Conservation (phyloP, 1,140 invertebrate species). For the Lanistes nyassanus region DNA sequence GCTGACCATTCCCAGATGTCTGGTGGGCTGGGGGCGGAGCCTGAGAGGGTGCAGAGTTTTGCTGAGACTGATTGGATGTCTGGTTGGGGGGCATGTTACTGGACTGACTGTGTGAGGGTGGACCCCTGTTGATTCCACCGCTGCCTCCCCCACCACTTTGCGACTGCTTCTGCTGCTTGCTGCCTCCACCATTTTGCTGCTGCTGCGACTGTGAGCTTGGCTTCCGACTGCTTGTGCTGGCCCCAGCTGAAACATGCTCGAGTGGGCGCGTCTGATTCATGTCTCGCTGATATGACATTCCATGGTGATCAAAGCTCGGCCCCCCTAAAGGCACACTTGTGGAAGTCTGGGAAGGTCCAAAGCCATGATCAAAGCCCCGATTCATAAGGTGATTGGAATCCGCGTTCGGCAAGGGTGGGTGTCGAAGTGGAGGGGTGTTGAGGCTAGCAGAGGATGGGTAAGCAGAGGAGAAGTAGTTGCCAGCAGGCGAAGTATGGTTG, state of each 20-base stretch:
- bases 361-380: slow-evolving; percentile 8
- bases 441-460: slow-evolving; percentile 22
- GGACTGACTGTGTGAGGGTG: slow-evolving; percentile 31
- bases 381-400: slow-evolving; percentile 17
- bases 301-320: slow-evolving; percentile 31
- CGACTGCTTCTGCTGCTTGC: slow-evolving; percentile 23
- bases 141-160: slow-evolving; percentile 23
- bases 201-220: slow-evolving; percentile 24
- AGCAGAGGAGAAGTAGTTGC: slow-evolving; percentile 20
- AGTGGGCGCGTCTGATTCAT: slow-evolving; percentile 28
- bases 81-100: slow-evolving; percentile 27
- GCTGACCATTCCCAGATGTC: slow-evolving; percentile 20
- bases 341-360: slow-evolving; percentile 4
- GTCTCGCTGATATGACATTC: slow-evolving; percentile 27
- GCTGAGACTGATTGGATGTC: slow-evolving; percentile 20
- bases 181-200: slow-evolving; percentile 21
- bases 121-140: slow-evolving; percentile 32
- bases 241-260: slow-evolving; percentile 17
- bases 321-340: slow-evolving; percentile 13
- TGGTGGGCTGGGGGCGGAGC: slow-evolving; percentile 27
- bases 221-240: slow-evolving; percentile 18
- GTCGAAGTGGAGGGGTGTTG: slow-evolving; percentile 30
- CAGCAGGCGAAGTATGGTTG: not conserved
- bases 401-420: slow-evolving; percentile 22
- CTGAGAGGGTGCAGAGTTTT: slow-evolving; percentile 3